Evolutionary conservation across 1,140 invertebrate species (phyloP), one percentile per base, ranked within the genome.

Genomic region (Mizuhopecten yessoensis): DNA sequence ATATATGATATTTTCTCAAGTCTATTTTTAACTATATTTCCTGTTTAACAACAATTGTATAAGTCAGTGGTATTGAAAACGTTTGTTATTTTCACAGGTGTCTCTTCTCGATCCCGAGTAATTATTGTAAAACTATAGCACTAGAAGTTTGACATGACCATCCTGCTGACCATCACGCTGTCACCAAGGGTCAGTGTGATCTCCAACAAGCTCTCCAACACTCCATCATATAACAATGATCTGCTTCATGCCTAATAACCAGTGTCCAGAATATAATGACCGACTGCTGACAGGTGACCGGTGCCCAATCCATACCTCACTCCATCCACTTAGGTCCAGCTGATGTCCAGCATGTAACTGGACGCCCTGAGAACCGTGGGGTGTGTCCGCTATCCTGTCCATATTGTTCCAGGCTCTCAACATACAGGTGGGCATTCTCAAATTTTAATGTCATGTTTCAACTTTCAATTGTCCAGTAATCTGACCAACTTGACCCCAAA

Each of bases 261-360:
- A 75, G 57, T 75, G 57, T 75, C 57, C 57, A 29, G 57, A 75
- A 20, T 29, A 29, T 75, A 75, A 75, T 75, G 57, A 75, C 57
- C 23, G 57, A n/a, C 57, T 75, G 57, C 23, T 75, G 57, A 75
- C 57, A 75, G 57, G 57, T 75, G 57, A 75, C 57, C 57, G 57
- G 57, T 7, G 3, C 0, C 57, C n/a, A 29, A 75, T 75, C 57
- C 57, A 75, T 75, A 75, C 5, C n/a, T n/a, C 57, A 29, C 57
- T 75, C n/a, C n/a, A 29, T 75, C 57, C 57, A 75, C 57, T 75
- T 29, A 29, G 57, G 57, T 75, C 57, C 57, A 75, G 57, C 57
- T 75, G 57, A 45, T 45, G 42, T 45, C 42, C 42, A 45, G 42
- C 42, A 17, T 75, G 57, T 75, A 75, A 75, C 57, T 17, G 5